Evolutionary conservation across 2,888 invertebrate species (phyloP), one percentile per base, ranked within the genome.

Genomic region (Caenorhabditis japonica): DNA sequence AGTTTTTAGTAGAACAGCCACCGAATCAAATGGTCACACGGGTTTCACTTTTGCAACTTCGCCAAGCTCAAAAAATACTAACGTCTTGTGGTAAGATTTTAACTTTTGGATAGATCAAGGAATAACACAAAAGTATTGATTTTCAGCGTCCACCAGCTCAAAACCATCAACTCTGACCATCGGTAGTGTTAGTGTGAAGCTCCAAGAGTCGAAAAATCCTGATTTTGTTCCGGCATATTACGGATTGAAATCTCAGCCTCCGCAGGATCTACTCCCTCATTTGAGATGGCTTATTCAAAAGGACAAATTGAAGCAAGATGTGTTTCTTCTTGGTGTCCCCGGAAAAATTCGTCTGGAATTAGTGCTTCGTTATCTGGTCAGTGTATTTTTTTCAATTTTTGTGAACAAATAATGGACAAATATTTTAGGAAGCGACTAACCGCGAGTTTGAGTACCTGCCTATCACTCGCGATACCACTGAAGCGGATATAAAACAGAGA

Each of bases 261-360:
- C 72, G n/a, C 33, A 46, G 2, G 59, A 64, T 17, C 13, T 73
- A 3, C 10, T 75, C 0, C 89, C 94, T 4, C 93, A 95, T 88
- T 89, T 97, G 81, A 91, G 93, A 91, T 97, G 97, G 97, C 94
- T 97, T 92, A 91, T 96, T 90, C 95, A 97, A 88, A 97, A 97
- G 88, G 95, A 97, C 88, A 88, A 92, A 23, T 89, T 97, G 3
- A 93, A 93, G 0, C 97, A 97, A 89, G 97, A 97, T 87, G 94
- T 97, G 90, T 97, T 97, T 88, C 90, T 97, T 34, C 91, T 97
- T 69, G 97, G 97, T 0, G 91, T 92, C 25, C 97, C 97, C 7
- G 97, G 97, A 0, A 92, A 93, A 0, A 90, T 91, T 66, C 91
- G 94, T 82, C 90, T 96, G 55, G 91, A 92, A 87, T 89, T 97